Evolutionary conservation across 2,888 invertebrate species (phyloP).

Genomic region (Piscicola geometra): DNA sequence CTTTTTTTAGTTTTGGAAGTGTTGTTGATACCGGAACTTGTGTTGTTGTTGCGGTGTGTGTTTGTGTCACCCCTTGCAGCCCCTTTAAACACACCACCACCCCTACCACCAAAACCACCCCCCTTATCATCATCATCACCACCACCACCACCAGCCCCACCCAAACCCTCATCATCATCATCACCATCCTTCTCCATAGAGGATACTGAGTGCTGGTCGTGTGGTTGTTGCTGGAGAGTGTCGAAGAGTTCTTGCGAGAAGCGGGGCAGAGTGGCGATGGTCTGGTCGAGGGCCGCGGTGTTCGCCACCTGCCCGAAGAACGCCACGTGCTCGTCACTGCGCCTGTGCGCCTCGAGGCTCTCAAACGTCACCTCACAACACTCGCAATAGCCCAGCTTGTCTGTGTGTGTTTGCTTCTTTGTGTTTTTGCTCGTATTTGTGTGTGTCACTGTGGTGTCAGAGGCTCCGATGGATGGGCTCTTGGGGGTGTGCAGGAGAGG

Average conservation of each 20-base stretch:
- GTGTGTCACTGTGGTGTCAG: background rate
- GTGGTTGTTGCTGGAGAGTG: no score
- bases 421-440: background rate
- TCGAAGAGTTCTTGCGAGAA: background rate
- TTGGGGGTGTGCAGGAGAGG: background rate
- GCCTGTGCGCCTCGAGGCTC: background rate
- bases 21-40: no score
- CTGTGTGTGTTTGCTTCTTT: background rate
- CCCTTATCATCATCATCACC: no score
- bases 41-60: no score
- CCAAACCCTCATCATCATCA: no score
- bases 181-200: no score
- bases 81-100: no score
- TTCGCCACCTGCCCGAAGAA: background rate
- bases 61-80: no score
- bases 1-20: no score
- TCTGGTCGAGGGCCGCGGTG: background rate
- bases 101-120: no score
- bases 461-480: background rate
- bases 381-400: slow-evolving; percentile 1
- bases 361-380: slow-evolving; percentile 3
- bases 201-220: no score
- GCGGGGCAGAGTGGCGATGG: background rate
- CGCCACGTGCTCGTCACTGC: background rate
- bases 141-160: no score